These are phyloP conservation scores for Astreopora myriophthalma DNA, from an alignment of 64 coral and sea anemone species.

Conservation along the genomic window DNA sequence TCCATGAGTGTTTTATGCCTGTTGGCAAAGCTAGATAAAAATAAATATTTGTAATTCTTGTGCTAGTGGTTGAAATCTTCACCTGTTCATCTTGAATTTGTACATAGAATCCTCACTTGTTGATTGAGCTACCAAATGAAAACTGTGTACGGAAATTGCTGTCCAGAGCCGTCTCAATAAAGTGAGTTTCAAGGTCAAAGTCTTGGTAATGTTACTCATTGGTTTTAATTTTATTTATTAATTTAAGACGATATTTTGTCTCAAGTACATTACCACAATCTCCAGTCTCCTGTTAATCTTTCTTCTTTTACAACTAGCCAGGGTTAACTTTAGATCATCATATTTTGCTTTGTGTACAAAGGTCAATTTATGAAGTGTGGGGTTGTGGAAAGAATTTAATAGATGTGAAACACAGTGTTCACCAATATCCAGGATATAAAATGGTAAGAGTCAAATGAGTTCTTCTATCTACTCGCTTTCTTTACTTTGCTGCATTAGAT, in stretches of 20 bases:
- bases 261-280: background rate
- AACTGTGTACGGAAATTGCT: conserved; percentile 7
- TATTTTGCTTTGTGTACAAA: background rate
- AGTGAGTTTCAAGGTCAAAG: background rate
- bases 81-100: background rate
- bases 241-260: background rate
- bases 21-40: too few relatives aligned
- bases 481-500: background rate
- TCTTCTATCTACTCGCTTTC: background rate
- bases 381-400: conserved; percentile 56
- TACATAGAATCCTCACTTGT: conserved; percentile 23
- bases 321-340: background rate
- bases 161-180: conserved; percentile 63
- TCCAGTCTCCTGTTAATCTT: background rate
- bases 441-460: conserved; percentile 21
- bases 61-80: background rate
- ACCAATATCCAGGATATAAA: conserved; percentile 50
- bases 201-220: too few relatives aligned
- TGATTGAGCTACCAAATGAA: conserved; percentile 17
- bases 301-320: background rate
- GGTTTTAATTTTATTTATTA: too few relatives aligned
- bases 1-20: too few relatives aligned
- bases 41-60: too few relatives aligned
- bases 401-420: conserved; percentile 29
- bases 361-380: conserved; percentile 77